A percentile compares a stretch with the other conserved stretches of the same genome.
These are phyloP conservation scores for Lepidocolaptes lacrymiger DNA, from an alignment of 2,797 vertebrate genomes.

Conservation along the genomic window DNA sequence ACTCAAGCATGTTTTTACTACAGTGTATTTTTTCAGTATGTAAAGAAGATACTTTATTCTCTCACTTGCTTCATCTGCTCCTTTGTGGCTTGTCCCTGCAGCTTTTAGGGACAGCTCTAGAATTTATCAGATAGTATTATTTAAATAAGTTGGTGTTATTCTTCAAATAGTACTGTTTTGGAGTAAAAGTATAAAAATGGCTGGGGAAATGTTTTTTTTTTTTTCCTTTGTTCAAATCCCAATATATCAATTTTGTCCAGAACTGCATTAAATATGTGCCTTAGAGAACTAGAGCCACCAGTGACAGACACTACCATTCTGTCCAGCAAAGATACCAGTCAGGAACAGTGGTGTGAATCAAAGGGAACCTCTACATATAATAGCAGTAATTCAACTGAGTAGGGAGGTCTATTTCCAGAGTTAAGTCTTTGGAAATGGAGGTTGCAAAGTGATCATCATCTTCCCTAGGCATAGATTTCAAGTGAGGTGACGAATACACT, in stretches of 20 bases:
- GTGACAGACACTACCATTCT: not conserved
- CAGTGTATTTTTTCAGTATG: not conserved
- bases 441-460: not conserved
- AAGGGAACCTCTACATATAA: not conserved
- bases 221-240: not conserved
- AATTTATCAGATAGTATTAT: not conserved
- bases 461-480: not conserved
- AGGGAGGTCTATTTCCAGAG: not conserved
- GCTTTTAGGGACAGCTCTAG: not conserved
- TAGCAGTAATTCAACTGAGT: not conserved
- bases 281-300: not conserved
- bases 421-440: not conserved
- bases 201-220: not conserved
- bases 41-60: not conserved
- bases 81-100: not conserved
- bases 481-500: not conserved
- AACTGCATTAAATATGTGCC: not conserved
- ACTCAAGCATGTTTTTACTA: not conserved
- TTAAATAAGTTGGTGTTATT: not conserved
- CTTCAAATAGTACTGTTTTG: not conserved
- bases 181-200: not conserved
- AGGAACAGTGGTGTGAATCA: not conserved
- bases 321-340: not conserved
- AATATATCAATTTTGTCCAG: not conserved
- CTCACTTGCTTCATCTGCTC: not conserved